A percentile compares a stretch with the other conserved stretches of the same genome.
These are phyloP conservation scores for Watsonalla binaria DNA, from an alignment of 2,888 invertebrate genomes.

Conservation along the genomic window DNA sequence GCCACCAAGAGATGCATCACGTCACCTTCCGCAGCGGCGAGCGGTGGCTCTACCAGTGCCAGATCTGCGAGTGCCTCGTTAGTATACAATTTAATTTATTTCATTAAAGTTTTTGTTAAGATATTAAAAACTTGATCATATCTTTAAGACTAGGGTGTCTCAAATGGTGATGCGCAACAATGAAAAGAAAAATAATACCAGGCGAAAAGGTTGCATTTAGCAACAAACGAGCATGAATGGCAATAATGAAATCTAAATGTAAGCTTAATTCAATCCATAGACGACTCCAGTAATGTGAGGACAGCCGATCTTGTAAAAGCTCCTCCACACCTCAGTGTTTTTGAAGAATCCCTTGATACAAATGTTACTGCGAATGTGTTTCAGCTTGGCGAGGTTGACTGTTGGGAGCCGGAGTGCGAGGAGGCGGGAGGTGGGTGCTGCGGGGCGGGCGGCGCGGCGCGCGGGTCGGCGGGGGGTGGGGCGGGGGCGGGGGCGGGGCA, in stretches of 20 bases:
- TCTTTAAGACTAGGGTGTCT: too few relatives aligned
- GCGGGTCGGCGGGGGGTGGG: constrained; percentile 70
- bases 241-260: too few relatives aligned
- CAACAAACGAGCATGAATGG: too few relatives aligned
- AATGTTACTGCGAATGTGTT: constrained; percentile 13
- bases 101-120: too few relatives aligned
- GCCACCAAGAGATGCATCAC: constrained; percentile 88
- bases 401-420: constrained; percentile 93
- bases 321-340: too few relatives aligned
- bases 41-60: constrained; percentile 94
- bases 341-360: too few relatives aligned
- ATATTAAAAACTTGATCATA: constrained; percentile 1
- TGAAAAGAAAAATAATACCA: too few relatives aligned
- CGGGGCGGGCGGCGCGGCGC: constrained; percentile 76
- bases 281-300: too few relatives aligned
- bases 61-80: constrained; percentile 94
- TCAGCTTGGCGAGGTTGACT: constrained; percentile 91
- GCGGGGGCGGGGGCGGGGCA: constrained; percentile 79
- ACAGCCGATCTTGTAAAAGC: too few relatives aligned
- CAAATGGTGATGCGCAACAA: too few relatives aligned
- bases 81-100: constrained; percentile 34
- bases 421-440: constrained; percentile 69
- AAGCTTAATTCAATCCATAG: too few relatives aligned
- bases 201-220: too few relatives aligned
- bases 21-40: constrained; percentile 89